Evolutionary conservation across 2,888 invertebrate genomes (phyloP), one percentile per base, ranked within the genome.

Genomic region (Trichopria drosophilae): DNA sequence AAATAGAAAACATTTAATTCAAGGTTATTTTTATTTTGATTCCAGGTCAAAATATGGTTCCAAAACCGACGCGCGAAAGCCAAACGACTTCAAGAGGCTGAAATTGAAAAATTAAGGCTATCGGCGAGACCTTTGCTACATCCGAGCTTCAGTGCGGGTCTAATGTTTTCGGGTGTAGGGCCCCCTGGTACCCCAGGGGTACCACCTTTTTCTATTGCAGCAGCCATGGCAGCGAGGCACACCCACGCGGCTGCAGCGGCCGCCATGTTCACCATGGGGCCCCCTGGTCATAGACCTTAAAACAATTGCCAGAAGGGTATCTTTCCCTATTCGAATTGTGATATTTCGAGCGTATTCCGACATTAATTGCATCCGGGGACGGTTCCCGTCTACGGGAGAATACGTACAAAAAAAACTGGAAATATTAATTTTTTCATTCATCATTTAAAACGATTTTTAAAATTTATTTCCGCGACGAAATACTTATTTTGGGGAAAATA

Each of bases 71-170:
- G 92, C 39, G 97, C 97, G 60, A 98, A 98, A 79, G 94, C 94
- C 69, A 98, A 98, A 80, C 82, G 98, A 16, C 82, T 97, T 4
- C 95, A 96, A 78, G 96, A 98, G 72, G 97, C 94, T 1, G 94
- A 94, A 77, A 83, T 94, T 63, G 94, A 95, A 76, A 93, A 94
- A 73, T 78, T 93, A 44, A 83, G 93, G 65, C 80, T 92, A 19
- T 89, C 91, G n/a, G 88, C 90, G 4, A 79, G 90, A 57, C 90
- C 90, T 0, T 77, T 90, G 51, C 76, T 90, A 45, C 86, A 87
- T 36, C 87, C 87, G 12, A 85, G 87, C 29, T 86, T 87, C 67
- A 86, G 86, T 20, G 72, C 77, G 61, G 67, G 75, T 40, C 61
- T 76, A 35, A 78, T 85, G 51, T 83, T 86, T 65, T 79, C 79